Evolutionary conservation across 64 coral and sea anemone species (phyloP).

Genomic region (Montipora cactus): DNA sequence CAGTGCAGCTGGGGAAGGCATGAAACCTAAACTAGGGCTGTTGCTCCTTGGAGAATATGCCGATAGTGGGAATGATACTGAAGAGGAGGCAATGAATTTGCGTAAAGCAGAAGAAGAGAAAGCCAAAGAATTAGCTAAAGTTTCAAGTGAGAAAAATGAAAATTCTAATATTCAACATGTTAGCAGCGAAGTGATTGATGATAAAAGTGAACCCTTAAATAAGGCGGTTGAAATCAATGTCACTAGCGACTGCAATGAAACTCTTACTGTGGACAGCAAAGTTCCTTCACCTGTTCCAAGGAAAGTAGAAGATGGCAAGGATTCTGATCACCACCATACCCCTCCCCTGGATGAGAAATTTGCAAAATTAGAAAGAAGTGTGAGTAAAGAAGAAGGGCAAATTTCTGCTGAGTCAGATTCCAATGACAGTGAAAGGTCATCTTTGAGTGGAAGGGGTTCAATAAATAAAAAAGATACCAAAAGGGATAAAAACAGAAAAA

Average conservation of each 20-base stretch:
- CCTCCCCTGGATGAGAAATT: not conserved
- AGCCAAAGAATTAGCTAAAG: not conserved
- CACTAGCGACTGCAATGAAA: not conserved
- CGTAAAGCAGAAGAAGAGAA: not conserved
- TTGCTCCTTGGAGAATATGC: conserved; percentile 8
- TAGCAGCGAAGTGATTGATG: not conserved
- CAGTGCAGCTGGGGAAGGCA: not conserved
- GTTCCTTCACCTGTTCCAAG: not conserved
- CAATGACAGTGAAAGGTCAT: conserved; percentile 28
- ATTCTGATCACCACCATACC: not conserved
- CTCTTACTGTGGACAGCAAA: not conserved
- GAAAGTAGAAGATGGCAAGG: not conserved
- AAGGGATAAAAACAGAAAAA: conserved; percentile 36
- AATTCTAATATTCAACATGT: not conserved
- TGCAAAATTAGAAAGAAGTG: conserved; percentile 8
- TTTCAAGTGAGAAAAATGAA: not conserved
- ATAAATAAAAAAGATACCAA: conserved; percentile 6
- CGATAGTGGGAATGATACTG: conserved; percentile 32
- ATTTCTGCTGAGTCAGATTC: conserved; percentile 44
- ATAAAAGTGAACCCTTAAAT: not conserved
- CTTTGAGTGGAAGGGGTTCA: not conserved
- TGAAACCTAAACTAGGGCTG: conserved; percentile 4
- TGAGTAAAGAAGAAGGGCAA: conserved; percentile 31
- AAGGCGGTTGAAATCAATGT: not conserved
- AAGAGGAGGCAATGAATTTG: not conserved